Evolutionary conservation across 2,113 vertebrate genomes (phyloP).

Genomic region (Anarhynchus alexandrinus): DNA sequence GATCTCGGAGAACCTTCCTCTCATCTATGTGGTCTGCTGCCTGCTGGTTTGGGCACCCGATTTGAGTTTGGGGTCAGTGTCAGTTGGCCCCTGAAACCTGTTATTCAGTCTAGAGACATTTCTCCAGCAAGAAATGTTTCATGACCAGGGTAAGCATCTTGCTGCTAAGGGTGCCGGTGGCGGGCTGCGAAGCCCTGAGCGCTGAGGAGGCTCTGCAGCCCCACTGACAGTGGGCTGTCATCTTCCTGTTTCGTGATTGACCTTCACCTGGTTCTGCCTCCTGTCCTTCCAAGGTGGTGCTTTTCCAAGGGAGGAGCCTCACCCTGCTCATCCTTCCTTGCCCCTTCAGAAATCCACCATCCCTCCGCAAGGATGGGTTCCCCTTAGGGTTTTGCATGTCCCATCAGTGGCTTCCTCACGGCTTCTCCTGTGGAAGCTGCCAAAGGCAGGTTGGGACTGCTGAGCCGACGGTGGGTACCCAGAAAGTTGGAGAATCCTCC

Average conservation of each 20-base stretch:
- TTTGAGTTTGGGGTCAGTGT: neutral
- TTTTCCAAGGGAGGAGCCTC: neutral
- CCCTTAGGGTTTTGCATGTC: neutral
- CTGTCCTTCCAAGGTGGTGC: neutral
- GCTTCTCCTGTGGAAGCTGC: neutral
- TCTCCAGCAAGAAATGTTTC: neutral
- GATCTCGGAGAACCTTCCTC: neutral
- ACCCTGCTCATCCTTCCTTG: neutral
- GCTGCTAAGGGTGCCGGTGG: accelerated
- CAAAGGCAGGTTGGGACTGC: neutral
- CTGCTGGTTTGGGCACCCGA: neutral
- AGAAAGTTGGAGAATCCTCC: neutral
- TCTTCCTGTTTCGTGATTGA: neutral
- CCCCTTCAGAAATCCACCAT: neutral
- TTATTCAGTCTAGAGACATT: neutral
- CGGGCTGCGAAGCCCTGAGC: accelerated
- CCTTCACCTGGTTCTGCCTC: neutral
- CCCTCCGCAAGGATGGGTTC: neutral
- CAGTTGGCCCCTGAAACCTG: no score
- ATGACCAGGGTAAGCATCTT: accelerated
- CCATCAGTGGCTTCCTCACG: accelerated
- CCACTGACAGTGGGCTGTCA: accelerated
- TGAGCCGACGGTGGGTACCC: accelerated
- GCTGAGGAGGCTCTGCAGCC: neutral
- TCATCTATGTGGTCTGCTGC: accelerated